A percentile compares a stretch with the other conserved stretches of the same genome.
Conservation (phyloP, 1,140 invertebrate species). For the Vollenhovia emeryi region DNA sequence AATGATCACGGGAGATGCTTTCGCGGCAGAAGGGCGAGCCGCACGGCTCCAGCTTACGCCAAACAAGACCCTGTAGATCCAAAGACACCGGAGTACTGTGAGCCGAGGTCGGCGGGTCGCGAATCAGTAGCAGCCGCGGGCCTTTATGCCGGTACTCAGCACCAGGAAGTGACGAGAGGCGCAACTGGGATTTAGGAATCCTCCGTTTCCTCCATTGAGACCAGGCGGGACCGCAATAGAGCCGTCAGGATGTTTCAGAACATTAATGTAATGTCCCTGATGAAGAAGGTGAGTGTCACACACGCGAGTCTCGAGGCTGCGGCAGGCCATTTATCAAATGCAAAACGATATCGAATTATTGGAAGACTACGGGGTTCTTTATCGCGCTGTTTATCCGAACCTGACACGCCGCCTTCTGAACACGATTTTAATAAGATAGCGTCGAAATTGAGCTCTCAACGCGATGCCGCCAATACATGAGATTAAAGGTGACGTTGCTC, state of each 20-base stretch:
- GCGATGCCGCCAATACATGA: neutral
- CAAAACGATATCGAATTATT: neutral
- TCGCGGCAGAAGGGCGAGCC: constrained; percentile 64
- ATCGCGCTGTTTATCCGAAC: neutral
- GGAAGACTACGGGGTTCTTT: neutral
- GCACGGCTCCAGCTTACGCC: constrained; percentile 57
- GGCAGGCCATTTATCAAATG: neutral
- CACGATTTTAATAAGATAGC: neutral
- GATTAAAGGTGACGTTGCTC: neutral
- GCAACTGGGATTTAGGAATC: constrained; percentile 50
- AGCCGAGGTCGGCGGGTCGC: neutral
- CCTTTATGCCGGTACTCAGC: constrained; percentile 73
- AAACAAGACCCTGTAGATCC: constrained; percentile 18
- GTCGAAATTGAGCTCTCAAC: neutral
- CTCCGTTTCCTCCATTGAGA: constrained; percentile 62
- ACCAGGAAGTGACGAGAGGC: constrained; percentile 67
- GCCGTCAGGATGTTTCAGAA: constrained; percentile 65
- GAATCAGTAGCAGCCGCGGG: constrained; percentile 51
- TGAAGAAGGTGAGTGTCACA: constrained; percentile 91
- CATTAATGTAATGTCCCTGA: constrained; percentile 89
- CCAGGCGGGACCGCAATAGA: neutral
- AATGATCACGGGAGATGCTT: constrained; percentile 65
- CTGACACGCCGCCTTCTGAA: no score
- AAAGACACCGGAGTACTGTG: constrained; percentile 32
- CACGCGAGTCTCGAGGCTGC: neutral